phyloP scores from a whole-genome alignment of 2,888 invertebrate species.

The Nycteola revayana region DNA sequence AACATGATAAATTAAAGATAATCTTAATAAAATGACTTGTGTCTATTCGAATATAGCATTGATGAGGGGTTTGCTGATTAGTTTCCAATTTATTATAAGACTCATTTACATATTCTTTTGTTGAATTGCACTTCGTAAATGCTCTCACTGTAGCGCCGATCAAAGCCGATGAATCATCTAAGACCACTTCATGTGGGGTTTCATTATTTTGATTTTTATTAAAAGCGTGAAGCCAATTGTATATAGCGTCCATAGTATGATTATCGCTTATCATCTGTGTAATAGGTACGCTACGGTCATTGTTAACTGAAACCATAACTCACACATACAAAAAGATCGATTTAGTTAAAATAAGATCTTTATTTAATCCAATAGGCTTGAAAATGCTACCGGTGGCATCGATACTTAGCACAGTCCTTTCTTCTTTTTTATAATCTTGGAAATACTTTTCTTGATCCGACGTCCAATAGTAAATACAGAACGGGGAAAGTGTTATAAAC shows the following conservation, averaged over 20 bases:
- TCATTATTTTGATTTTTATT: slow-evolving; percentile 4
- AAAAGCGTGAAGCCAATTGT: slow-evolving; percentile 10
- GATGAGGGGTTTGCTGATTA: not conserved
- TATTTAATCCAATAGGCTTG: slow-evolving; percentile 4
- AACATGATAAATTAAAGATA: no score
- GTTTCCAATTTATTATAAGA: slow-evolving; percentile 8
- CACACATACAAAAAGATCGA: slow-evolving; percentile 4
- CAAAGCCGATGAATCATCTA: slow-evolving; percentile 13
- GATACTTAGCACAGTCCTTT: slow-evolving; percentile 5
- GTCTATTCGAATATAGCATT: slow-evolving; percentile 10
- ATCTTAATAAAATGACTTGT: no score
- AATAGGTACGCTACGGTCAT: slow-evolving; percentile 7
- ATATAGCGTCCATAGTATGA: slow-evolving; percentile 11
- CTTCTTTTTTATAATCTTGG: slow-evolving; percentile 4
- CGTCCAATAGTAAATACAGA: slow-evolving; percentile 7
- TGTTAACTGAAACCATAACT: slow-evolving; percentile 1
- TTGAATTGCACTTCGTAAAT: slow-evolving; percentile 8
- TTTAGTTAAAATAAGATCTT: slow-evolving; percentile 3
- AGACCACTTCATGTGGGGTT: slow-evolving; percentile 9
- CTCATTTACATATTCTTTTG: slow-evolving; percentile 10
- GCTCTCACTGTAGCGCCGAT: slow-evolving; percentile 14
- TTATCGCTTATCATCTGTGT: slow-evolving; percentile 11
- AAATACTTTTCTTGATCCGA: slow-evolving; percentile 5
- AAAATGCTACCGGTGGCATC: slow-evolving; percentile 11
- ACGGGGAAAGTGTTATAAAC: not conserved